Evolutionary conservation across 1,140 invertebrate genomes (phyloP).

Genomic region (Caerostris darwini): DNA sequence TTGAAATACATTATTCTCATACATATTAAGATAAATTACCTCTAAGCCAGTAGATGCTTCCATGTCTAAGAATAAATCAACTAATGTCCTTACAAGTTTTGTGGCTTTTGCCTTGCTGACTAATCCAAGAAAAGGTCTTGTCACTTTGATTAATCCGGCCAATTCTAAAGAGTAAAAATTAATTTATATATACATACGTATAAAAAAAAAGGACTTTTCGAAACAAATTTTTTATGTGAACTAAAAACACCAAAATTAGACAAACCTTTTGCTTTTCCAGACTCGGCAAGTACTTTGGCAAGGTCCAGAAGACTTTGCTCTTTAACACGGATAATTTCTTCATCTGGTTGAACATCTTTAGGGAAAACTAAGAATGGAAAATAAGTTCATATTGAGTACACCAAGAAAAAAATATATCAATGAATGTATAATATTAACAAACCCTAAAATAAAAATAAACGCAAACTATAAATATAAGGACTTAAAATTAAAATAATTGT

Average conservation of each 20-base stretch:
- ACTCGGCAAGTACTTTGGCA: conserved; percentile 94
- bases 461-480: background rate
- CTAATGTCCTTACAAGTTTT: conserved; percentile 96
- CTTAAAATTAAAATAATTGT: background rate
- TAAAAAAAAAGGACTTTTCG: background rate
- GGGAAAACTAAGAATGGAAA: conserved; percentile 41
- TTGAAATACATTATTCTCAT: too few relatives aligned
- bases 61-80: conserved; percentile 98
- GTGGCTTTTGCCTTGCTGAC: conserved; percentile 99
- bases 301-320: conserved; percentile 94
- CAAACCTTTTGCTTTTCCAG: conserved; percentile 91
- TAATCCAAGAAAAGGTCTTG: conserved; percentile 93
- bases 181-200: background rate
- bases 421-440: background rate
- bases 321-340: conserved; percentile 92
- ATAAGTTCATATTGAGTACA: background rate
- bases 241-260: too few relatives aligned
- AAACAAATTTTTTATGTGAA: too few relatives aligned
- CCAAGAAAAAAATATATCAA: background rate
- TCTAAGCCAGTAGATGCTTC: conserved; percentile 95
- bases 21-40: conserved; percentile 79
- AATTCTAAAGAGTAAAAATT: conserved; percentile 85
- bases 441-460: background rate
- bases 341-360: conserved; percentile 82
- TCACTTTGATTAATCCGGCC: conserved; percentile 95